Evolutionary conservation across 2,888 invertebrate genomes (phyloP).

Genomic region (Camptogramma bilineatum): DNA sequence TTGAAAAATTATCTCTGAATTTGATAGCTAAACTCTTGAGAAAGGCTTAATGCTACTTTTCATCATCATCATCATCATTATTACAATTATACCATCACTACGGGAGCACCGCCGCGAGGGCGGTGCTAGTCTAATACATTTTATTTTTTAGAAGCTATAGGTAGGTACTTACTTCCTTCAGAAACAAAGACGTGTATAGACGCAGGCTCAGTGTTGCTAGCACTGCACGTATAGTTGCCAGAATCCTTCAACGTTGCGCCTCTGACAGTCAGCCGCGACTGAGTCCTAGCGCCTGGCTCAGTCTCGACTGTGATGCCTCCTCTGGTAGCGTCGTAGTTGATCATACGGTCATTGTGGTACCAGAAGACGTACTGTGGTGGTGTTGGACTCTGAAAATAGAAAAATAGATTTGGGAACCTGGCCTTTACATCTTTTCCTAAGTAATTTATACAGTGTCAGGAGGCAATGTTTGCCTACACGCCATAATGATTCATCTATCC

Average conservation of each 20-base stretch:
- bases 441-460: too few relatives aligned
- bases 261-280: constrained; percentile 93
- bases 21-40: too few relatives aligned
- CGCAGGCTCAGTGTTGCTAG: constrained; percentile 95
- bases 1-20: too few relatives aligned
- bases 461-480: too few relatives aligned
- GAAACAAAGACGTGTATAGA: constrained; percentile 96
- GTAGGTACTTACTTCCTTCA: constrained; percentile 88
- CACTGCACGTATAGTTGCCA: constrained; percentile 96
- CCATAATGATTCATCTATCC: too few relatives aligned
- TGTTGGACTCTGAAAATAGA: constrained; percentile 91
- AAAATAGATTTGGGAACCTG: not conserved
- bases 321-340: constrained; percentile 95
- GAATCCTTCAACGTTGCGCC: constrained; percentile 95
- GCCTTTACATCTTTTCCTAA: too few relatives aligned
- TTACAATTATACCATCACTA: too few relatives aligned
- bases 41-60: too few relatives aligned
- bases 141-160: not conserved
- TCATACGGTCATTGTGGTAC: constrained; percentile 98
- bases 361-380: constrained; percentile 98
- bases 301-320: constrained; percentile 94
- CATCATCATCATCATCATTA: too few relatives aligned
- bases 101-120: too few relatives aligned
- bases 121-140: too few relatives aligned
- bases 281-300: constrained; percentile 93